Base-by-base conservation (phyloP, 2,113 vertebrate species). In the Mionectes macconnelli region DNA sequence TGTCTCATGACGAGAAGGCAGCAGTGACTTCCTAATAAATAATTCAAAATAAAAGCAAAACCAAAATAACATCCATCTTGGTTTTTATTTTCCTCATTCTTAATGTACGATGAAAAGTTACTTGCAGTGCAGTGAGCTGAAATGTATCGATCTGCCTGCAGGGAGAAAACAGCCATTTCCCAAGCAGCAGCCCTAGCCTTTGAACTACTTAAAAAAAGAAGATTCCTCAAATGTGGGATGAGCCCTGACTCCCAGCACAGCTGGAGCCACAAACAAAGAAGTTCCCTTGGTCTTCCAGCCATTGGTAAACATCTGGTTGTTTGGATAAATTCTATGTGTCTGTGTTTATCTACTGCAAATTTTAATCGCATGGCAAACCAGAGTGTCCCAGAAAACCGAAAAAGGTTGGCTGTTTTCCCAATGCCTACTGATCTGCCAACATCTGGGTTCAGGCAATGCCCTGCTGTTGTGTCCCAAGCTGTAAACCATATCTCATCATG, bases 21-120 rank as follows among this genome's bases (percentile, higher is more conserved):
- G 89, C 56, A 94, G 62, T 73, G 87, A 90, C 84, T 94, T 90
- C 74, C 59, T 76, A 88, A 95, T 96, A 96, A 95, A 95, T 94
- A 95, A 97, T 96, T 96, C 60, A 97, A 84, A 97, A 88, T 90
- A 93, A 94, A 96, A 88, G 84, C 79, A 94, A 90, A 94, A 87
- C 80, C 33, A 87, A 95, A 95, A 91, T 95, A 93, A 89, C 87
- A 88, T 84, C 90, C 82, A 91, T 95, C 95, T 88, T 93, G 37
- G 78, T 86, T 97, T 96, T 96, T 96, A 91, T 94, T 96, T 92
- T 85, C 63, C 81, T 91, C 25, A 33, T 93, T 93, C 89, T 72
- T 94, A 95, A 93, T 84, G 84, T 86, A 96, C 7, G 4, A 81
- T 57, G 84, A 91, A 91, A 93, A 93, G 95, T 95, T 89, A 84